Percentiles rank a stretch among this genome's conserved stretches.
These are phyloP conservation scores for Melitaea cinxia DNA, from an alignment of 1,140 invertebrate species.

Conservation along the genomic window DNA sequence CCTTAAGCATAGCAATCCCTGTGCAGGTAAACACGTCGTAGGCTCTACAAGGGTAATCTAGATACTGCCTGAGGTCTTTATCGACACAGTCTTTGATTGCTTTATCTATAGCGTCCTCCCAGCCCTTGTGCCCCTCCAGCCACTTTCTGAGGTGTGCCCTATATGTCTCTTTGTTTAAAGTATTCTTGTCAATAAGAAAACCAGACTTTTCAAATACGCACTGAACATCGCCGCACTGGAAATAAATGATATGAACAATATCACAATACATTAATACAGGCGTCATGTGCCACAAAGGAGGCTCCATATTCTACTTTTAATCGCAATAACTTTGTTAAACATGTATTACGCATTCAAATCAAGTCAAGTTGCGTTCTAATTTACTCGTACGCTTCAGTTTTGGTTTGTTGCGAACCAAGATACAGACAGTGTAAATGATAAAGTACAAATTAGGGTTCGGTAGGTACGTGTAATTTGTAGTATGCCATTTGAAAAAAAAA, in stretches of 20 bases:
- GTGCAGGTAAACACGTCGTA: constrained; percentile 75
- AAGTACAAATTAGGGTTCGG: too few species aligned
- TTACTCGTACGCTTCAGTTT: too few species aligned
- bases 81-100: constrained; percentile 68
- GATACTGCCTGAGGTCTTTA: constrained; percentile 63
- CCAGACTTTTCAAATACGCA: constrained; percentile 73
- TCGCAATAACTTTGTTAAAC: too few species aligned
- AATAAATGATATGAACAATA: background rate
- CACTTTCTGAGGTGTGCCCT: constrained; percentile 57
- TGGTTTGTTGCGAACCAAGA: too few species aligned
- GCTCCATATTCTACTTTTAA: too few species aligned
- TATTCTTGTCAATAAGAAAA: constrained; percentile 61
- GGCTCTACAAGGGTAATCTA: constrained; percentile 65
- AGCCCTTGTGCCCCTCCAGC: constrained; percentile 57
- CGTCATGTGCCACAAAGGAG: too few species aligned
- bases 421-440: too few species aligned
- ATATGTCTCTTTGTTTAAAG: constrained; percentile 66
- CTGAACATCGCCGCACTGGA: constrained; percentile 71
- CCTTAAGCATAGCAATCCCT: constrained; percentile 74
- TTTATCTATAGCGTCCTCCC: constrained; percentile 59
- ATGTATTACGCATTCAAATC: too few species aligned
- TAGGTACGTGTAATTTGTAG: too few species aligned
- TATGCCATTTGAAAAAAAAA: too few species aligned
- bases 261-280: too few species aligned
- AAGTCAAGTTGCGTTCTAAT: too few species aligned